Conservation (phyloP, 2,797 vertebrate genomes). For the Pipistrellus pygmaeus region DNA sequence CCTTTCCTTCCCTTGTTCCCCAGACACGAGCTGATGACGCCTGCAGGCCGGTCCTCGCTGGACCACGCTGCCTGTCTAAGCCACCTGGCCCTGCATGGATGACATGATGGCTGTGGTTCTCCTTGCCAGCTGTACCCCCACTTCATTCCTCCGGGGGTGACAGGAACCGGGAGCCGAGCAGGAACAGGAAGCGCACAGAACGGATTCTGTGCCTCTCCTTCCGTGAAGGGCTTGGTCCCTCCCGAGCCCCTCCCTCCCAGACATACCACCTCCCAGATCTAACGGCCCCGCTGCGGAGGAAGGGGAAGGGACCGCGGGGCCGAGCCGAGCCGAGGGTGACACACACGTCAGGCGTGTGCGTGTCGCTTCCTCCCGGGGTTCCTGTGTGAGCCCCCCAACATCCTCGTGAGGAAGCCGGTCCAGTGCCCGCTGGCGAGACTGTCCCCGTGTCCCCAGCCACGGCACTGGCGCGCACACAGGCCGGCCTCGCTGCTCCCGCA, state of each 20-base stretch:
- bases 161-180: not conserved
- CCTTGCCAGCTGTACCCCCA: not conserved
- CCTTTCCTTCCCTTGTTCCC: not conserved
- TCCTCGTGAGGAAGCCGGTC: not conserved
- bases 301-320: not conserved
- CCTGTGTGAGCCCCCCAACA: not conserved
- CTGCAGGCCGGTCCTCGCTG: not conserved
- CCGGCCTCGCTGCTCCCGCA: not conserved
- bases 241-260: not conserved
- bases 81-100: not conserved
- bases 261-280: not conserved
- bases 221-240: not conserved
- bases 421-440: not conserved
- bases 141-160: not conserved
- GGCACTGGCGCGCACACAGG: rapidly evolving
- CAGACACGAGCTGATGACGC: not conserved
- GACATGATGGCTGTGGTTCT: not conserved
- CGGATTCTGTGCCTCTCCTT: not conserved
- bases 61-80: not conserved
- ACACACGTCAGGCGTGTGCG: not conserved
- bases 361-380: not conserved
- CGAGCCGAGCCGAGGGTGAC: not conserved
- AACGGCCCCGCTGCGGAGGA: not conserved
- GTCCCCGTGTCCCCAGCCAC: not conserved
- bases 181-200: not conserved